Evolutionary conservation across 2,888 invertebrate species (phyloP), one percentile per base, ranked within the genome.

Genomic region (Epinotia ramella): DNA sequence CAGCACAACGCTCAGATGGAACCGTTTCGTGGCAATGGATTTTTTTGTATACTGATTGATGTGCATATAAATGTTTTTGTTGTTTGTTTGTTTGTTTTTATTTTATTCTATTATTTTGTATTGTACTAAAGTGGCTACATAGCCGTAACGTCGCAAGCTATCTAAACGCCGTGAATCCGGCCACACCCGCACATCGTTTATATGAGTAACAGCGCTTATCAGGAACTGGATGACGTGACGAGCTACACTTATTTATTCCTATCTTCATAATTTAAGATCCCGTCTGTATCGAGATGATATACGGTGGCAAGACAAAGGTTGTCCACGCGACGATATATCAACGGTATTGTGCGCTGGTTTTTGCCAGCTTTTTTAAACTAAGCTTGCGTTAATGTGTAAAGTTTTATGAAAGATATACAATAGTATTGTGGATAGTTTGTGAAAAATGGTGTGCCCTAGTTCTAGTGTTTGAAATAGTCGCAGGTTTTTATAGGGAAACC

Each of bases 191-290:
- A 49, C 49, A 16, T 49, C 53, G 12, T 20, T 16, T 33, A n/a
- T 18, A 24, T 9, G 9, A 65, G 13, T 20, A 24, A 33, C 33
- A 49, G 2, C 18, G 64, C 62, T 70, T 73, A 65, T 73, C 72
- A 56, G n/a, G 18, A 62, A 60, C 33, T 46, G 56, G 63, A 63
- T 68, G 73, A 59, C 69, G 46, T 74, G 69, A 69, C 56, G 63
- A 44, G 46, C 64, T 46, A 73, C 56, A 9, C 0, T 40, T 63
- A 57, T 69, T 73, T 73, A 73, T 73, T 46, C 72, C 65, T 68
- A 73, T 73, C 57, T 66, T 57, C 68, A 44, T 57, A 70, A 49
- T 62, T 73, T 67, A 74, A 74, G 69, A 70, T 74, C 64, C 59
- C 59, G 69, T 56, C 49, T 18, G 57, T 57, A 62, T 56, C 63